Evolutionary conservation across 2,797 vertebrate species (phyloP).

Genomic region (Artibeus lituratus): DNA sequence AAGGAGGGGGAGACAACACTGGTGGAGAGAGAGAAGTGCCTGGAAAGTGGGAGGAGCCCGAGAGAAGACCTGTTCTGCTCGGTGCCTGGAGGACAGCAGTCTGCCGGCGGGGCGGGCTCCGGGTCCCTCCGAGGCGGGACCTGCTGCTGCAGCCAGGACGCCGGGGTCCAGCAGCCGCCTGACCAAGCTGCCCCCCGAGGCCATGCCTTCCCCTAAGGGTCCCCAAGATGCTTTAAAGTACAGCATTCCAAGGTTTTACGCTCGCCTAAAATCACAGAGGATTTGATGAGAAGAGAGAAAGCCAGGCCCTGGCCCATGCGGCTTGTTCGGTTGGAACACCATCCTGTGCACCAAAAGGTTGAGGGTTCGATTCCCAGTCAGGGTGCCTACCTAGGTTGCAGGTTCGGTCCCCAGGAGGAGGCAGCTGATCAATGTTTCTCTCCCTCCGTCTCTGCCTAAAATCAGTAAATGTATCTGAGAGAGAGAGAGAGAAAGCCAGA

Average conservation of each 20-base stretch:
- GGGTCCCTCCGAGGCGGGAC: not conserved
- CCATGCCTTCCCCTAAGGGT: not conserved
- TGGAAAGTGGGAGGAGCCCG: not conserved
- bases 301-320: too few species aligned
- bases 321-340: too few species aligned
- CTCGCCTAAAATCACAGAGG: not conserved
- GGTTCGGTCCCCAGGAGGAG: too few species aligned
- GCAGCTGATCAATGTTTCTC: too few species aligned
- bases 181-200: not conserved
- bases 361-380: too few species aligned
- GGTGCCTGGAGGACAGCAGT: accelerated
- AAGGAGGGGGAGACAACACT: not conserved
- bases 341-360: too few species aligned
- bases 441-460: too few species aligned
- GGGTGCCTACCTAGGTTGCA: too few species aligned
- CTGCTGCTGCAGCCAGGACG: accelerated
- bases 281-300: conserved; percentile 12
- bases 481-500: not conserved
- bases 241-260: not conserved
- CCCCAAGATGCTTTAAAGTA: not conserved
- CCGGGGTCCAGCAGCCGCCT: not conserved
- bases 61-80: not conserved
- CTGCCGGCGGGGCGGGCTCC: not conserved
- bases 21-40: conserved; percentile 46
- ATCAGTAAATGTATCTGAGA: too few species aligned